Evolutionary conservation across 64 coral and sea anemone species (phyloP).

Genomic region (Hydrozoanthus tunicans): DNA sequence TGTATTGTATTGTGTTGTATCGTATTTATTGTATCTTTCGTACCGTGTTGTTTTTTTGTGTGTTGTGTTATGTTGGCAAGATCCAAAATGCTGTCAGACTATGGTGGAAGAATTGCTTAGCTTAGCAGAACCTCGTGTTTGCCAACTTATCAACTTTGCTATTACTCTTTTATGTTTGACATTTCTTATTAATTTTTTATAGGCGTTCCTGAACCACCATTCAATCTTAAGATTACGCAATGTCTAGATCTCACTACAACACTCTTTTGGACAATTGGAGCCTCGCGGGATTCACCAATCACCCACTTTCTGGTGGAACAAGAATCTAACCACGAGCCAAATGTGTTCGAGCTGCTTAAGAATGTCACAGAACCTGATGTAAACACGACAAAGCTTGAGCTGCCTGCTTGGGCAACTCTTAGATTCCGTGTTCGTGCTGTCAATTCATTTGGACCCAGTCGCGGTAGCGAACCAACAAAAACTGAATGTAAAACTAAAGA

Average conservation of each 20-base stretch:
- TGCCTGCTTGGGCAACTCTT: conserved; percentile 51
- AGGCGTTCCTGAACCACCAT: conserved; percentile 62
- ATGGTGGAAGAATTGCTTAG: too few species aligned
- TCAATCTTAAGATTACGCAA: conserved; percentile 46
- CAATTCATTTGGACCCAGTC: conserved; percentile 41
- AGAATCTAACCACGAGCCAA: conserved; percentile 49
- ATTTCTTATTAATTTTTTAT: neutral
- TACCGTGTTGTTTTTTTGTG: too few species aligned
- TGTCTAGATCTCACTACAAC: conserved; percentile 43
- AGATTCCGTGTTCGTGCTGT: conserved; percentile 64
- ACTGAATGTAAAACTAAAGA: conserved; percentile 39
- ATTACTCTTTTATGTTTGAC: too few species aligned
- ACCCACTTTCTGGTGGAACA: conserved; percentile 64
- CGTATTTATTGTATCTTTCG: too few species aligned
- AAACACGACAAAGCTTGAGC: conserved; percentile 35
- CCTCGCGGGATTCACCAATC: conserved; percentile 13
- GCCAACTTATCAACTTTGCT: too few species aligned
- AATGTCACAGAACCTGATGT: conserved; percentile 43
- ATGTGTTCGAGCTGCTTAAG: conserved; percentile 29
- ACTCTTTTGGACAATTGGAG: conserved; percentile 45
- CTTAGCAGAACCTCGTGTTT: too few species aligned
- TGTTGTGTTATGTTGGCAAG: too few species aligned
- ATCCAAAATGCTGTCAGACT: too few species aligned
- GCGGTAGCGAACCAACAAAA: conserved; percentile 44
- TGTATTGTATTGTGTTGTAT: too few species aligned